Evolutionary conservation across 2,797 vertebrate species (phyloP), one percentile per base, ranked within the genome.

Genomic region (Molossus alvarezi): DNA sequence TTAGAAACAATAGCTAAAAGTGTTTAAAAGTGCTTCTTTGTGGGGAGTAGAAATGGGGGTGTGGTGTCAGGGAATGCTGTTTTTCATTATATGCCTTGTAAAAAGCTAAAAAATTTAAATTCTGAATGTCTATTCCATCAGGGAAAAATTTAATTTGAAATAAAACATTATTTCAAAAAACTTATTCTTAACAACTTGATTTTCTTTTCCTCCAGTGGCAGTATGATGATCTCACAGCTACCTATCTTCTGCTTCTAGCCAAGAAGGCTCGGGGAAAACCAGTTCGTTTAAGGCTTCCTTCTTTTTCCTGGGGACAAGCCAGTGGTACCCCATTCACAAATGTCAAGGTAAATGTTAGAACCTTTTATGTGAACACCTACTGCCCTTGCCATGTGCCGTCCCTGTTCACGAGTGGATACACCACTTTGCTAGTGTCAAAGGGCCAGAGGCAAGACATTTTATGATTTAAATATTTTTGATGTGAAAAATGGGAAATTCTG

Each of bases 191-290:
- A 64, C 10, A 81, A n/a, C 18, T 88, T 94, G 13, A 11, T 85
- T 95, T 77, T 85, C 75, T 88, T 83, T 83, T 57, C 82, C 55
- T 91, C 69, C 69, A 99, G 99, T 99, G 99, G 99, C 99, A 98
- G 29, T 99, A 99, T 9, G 99, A 99, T 97, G 99, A 99, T 13
- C 98, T 98, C 83, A 99, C 99, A 48, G 99, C 99, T 88, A 99
- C 98, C 1, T 99, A 99, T 97, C 98, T 99, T 92, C 98, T 99
- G 97, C 99, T 99, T 96, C 98, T 99, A 27, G 98, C 99, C 90
- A 99, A 99, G 98, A 99, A 99, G 98, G 97, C 98, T 97, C 99
- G 96, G 29, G 99, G 99, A 62, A 99, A 98, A 73, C 98, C 98
- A 8, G 98, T 99, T 93, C 98, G 98, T 45, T 98, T 99, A 88